Conservation (phyloP, 1,140 invertebrate species). For the Adelges cooleyi region DNA sequence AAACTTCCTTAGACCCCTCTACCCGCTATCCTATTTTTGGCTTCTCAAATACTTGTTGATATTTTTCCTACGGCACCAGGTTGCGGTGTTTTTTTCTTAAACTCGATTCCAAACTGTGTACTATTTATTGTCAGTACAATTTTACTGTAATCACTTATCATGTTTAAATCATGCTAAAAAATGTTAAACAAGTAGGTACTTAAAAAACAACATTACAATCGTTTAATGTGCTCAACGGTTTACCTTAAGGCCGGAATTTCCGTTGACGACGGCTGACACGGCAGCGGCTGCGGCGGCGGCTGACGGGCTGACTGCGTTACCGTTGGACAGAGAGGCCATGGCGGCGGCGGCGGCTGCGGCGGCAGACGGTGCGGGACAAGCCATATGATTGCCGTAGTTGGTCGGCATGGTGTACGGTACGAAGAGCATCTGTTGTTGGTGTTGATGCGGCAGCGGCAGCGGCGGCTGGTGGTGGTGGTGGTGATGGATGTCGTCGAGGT, state of each 20-base stretch:
- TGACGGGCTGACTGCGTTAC: not conserved
- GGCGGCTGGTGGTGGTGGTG: not conserved
- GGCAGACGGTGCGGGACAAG: not conserved
- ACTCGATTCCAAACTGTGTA: no score
- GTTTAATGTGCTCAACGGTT: no score
- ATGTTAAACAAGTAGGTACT: no score
- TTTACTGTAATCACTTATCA: no score
- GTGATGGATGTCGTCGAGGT: not conserved
- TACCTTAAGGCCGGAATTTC: not conserved
- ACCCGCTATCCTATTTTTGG: no score
- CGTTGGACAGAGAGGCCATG: not conserved
- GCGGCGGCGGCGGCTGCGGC: not conserved
- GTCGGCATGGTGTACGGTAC: constrained; percentile 16
- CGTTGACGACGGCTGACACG: not conserved
- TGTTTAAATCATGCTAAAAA: no score
- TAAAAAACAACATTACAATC: no score
- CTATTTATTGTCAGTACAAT: no score
- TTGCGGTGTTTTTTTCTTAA: no score
- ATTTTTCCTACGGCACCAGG: no score
- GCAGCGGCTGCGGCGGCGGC: not conserved
- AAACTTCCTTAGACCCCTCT: no score
- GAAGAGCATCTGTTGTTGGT: constrained; percentile 23
- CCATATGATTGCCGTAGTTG: constrained; percentile 11
- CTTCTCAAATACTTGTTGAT: no score
- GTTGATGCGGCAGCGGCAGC: not conserved